Conservation (phyloP, 2,113 vertebrate genomes). For the Ardeotis arabs region DNA sequence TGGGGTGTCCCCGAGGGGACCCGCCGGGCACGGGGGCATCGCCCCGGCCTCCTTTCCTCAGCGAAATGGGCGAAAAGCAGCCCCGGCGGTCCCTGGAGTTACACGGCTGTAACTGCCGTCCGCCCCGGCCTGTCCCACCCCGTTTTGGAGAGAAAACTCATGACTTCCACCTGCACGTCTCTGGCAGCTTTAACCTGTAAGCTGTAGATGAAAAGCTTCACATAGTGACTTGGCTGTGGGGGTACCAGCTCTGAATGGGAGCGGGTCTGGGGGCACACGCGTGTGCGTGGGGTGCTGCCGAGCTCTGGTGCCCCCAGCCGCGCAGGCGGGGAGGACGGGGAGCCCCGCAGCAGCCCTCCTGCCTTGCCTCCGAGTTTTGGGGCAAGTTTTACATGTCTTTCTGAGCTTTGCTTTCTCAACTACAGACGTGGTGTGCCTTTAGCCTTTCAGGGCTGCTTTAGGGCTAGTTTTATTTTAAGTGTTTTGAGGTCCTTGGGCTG, state of each 20-base stretch:
- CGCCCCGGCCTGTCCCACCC: background rate
- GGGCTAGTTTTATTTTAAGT: background rate
- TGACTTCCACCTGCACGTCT: background rate
- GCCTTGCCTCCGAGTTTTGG: background rate
- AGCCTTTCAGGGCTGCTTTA: background rate
- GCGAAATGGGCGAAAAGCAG: accelerated
- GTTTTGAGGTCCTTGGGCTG: background rate
- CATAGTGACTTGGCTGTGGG: accelerated
- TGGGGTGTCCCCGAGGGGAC: background rate
- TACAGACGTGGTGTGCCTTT: background rate
- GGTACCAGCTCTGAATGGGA: accelerated
- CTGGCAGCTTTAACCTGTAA: background rate
- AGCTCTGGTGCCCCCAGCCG: background rate
- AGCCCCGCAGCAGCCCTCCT: background rate
- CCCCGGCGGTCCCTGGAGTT: accelerated
- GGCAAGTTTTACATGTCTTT: background rate
- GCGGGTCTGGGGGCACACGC: accelerated
- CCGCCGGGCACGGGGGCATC: too few relatives aligned
- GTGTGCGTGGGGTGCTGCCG: background rate
- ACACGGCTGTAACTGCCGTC: accelerated
- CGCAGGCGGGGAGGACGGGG: accelerated
- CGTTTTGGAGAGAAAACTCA: background rate
- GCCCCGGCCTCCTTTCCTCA: accelerated
- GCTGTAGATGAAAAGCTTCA: background rate
- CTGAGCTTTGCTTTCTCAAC: background rate